phyloP scores from a whole-genome alignment of 1,140 invertebrate species.

The Probaryconus sp. region DNA sequence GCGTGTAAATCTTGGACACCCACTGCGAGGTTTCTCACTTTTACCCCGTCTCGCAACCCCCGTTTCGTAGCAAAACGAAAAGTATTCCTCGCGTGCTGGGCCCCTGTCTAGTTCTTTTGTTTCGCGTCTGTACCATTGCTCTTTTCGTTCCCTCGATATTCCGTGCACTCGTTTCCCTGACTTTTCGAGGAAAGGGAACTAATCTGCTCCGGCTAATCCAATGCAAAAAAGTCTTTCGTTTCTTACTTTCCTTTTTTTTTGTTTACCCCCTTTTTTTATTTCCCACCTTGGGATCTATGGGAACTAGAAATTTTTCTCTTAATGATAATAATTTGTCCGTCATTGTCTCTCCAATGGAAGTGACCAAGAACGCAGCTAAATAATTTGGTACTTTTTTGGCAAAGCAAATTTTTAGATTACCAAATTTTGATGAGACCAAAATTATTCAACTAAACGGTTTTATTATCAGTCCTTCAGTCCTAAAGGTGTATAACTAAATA shows the following conservation, averaged over 20 bases:
- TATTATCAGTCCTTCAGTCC: too few relatives aligned
- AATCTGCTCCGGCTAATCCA: conserved; percentile 39
- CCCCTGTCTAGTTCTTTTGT: conserved; percentile 27
- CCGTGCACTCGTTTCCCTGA: conserved; percentile 39
- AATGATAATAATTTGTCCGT: too few relatives aligned
- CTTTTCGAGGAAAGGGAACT: conserved; percentile 48
- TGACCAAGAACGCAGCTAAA: too few relatives aligned
- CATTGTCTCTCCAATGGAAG: too few relatives aligned
- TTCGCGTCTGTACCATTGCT: conserved; percentile 22
- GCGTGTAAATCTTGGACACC: conserved; percentile 31
- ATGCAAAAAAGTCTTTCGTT: conserved; percentile 35
- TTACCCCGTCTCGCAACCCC: conserved; percentile 25
- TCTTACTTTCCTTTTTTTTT: too few relatives aligned
- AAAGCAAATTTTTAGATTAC: too few relatives aligned
- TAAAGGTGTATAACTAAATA: too few relatives aligned
- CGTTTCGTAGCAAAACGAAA: conserved; percentile 30
- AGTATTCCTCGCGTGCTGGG: conserved; percentile 43
- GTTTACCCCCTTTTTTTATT: too few relatives aligned
- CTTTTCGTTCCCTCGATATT: conserved; percentile 35
- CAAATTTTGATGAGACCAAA: too few relatives aligned
- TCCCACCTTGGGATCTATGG: conserved; percentile 5
- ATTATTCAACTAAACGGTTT: too few relatives aligned
- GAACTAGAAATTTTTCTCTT: too few relatives aligned
- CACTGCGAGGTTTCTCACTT: conserved; percentile 26
- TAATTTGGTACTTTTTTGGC: too few relatives aligned